These are phyloP conservation scores for Sturnira hondurensis DNA, from an alignment of 2,113 vertebrate genomes.

Conservation along the genomic window DNA sequence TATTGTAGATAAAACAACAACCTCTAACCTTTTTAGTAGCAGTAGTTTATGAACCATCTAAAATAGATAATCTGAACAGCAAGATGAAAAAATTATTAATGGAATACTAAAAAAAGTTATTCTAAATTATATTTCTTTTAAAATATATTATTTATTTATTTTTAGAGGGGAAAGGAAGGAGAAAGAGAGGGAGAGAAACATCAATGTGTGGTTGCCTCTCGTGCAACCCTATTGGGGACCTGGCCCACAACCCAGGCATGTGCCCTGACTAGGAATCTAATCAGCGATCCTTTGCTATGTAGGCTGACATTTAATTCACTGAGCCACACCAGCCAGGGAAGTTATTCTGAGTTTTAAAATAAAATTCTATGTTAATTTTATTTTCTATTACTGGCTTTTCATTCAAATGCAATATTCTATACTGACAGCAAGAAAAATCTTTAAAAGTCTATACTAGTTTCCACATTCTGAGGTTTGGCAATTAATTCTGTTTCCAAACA, in stretches of 20 bases:
- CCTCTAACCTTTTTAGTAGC: not conserved
- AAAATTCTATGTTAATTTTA: conserved; percentile 58
- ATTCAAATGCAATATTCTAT: conserved; percentile 50
- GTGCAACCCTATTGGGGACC: no score
- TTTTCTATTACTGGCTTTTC: conserved; percentile 53
- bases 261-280: no score
- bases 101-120: not conserved
- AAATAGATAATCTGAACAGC: not conserved
- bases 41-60: not conserved
- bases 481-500: conserved; percentile 53
- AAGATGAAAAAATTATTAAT: conserved; percentile 14
- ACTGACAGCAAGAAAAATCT: conserved; percentile 16
- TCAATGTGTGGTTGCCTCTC: no score
- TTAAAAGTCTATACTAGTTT: conserved; percentile 35
- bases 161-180: no score
- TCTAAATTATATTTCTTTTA: not conserved
- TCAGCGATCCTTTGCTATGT: no score
- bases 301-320: no score
- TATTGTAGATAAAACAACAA: not conserved
- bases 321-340: no score
- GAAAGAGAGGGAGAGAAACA: no score
- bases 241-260: no score
- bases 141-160: no score
- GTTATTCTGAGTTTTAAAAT: conserved; percentile 31
- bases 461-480: conserved; percentile 34